Evolutionary conservation across 2,888 invertebrate species (phyloP), one percentile per base, ranked within the genome.

Genomic region (Eutolmus rufibarbis): DNA sequence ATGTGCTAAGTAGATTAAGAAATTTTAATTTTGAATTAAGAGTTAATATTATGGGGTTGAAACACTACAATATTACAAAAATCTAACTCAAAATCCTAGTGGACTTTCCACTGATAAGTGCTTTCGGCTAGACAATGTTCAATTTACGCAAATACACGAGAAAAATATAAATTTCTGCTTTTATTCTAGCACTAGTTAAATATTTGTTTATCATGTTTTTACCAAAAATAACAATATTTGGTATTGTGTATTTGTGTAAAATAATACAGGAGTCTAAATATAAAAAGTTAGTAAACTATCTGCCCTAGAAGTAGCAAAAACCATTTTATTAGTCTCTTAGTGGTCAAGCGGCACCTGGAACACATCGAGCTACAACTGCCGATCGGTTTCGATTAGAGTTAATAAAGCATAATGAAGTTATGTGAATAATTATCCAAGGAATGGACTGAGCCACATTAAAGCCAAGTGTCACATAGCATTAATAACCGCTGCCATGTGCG

Each of bases 381-480:
- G n/a, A 40, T 78, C 78, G 43, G 9, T 43, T 78, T 43, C 23
- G 23, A 43, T 78, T 46, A 78, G 23, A 19, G 19, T 23, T 43
- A 43, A 78, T 78, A 78, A 43, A 43, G 78, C 40, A 78, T 78
- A 78, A 78, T 23, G n/a, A 9, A 43, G 23, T 43, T 23, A 78
- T 51, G 79, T 51, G 46, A 23, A 79, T 79, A 79, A 79, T 79
- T 40, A 51, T 79, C 51, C 51, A 51, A 16, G 23, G 51, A 79
- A 79, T 51, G 46, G 28, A 46, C 51, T 31, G 40, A 79, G 79
- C 79, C 12, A 28, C 79, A 79, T 79, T 46, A 51, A 79, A 40
- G 79, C 1, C 14, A 79, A 79, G 51, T 79, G 79, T 79, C 79
- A 56, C 79, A 56, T 79, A 79, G 9, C 28, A 79, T 79, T 79